Conservation (phyloP, 2,888 invertebrate genomes). For the Synergus umbraculus region DNA sequence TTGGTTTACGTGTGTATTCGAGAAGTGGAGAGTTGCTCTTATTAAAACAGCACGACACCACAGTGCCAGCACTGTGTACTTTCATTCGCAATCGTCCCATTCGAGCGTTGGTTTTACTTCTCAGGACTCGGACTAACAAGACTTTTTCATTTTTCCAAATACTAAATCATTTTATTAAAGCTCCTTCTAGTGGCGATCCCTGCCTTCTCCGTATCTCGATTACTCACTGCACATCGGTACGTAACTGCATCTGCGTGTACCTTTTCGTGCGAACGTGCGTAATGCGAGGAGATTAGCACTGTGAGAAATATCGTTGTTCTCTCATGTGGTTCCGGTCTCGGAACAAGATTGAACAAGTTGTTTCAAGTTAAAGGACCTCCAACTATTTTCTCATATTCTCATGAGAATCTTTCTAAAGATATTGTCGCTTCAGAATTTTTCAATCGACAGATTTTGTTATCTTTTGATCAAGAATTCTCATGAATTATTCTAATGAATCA, state of each 20-base stretch:
- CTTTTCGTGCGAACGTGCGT: slow-evolving; percentile 10
- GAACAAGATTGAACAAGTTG: slow-evolving; percentile 1
- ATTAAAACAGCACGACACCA: slow-evolving; percentile 61
- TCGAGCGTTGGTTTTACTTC: slow-evolving; percentile 43
- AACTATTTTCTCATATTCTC: slow-evolving; percentile 13
- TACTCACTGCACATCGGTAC: slow-evolving; percentile 7
- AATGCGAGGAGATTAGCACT: slow-evolving; percentile 31
- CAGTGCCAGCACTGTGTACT: slow-evolving; percentile 58
- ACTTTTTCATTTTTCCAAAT: slow-evolving; percentile 2
- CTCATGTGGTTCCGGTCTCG: slow-evolving; percentile 5
- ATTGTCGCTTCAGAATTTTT: neutral
- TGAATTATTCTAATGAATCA: slow-evolving; percentile 40
- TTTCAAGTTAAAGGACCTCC: slow-evolving; percentile 19
- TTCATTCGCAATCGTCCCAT: slow-evolving; percentile 36
- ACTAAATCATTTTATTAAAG: too few species aligned
- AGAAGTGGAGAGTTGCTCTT: slow-evolving; percentile 52
- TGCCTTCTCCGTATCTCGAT: slow-evolving; percentile 29
- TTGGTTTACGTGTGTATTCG: slow-evolving; percentile 58
- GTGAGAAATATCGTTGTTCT: slow-evolving; percentile 3
- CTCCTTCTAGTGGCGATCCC: neutral
- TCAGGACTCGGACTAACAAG: neutral
- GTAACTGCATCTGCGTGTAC: neutral
- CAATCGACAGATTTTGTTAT: slow-evolving; percentile 23
- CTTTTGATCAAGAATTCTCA: slow-evolving; percentile 33
- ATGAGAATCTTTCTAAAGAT: neutral